Evolutionary conservation across 2,888 invertebrate species (phyloP), one percentile per base, ranked within the genome.

Genomic region (Gymnosoma rotundatum): DNA sequence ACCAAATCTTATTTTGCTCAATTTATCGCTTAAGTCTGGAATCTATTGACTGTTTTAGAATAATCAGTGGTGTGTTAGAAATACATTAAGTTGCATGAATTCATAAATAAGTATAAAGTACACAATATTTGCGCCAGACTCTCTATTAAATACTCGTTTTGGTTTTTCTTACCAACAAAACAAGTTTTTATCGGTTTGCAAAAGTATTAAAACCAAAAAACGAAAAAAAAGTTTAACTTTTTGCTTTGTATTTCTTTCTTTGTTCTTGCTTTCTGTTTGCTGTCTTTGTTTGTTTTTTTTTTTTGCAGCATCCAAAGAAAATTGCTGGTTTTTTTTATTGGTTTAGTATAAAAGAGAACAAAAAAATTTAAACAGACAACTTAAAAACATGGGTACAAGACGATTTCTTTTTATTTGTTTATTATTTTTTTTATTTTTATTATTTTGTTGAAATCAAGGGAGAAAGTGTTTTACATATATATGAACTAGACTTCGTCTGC

Each of bases 301-400:
- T 61, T 63, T 14, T 73, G 36, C 81, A 84, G 84, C 84, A 78
- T 84, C 81, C 81, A 73, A 63, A 72, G 36, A 45, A 48, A 78
- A 36, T 64, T 72, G 38, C 36, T 10, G 14, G 18, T 54, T 45
- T 75, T 67, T 42, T 32, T 66, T 38, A 12, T 78, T 42, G 38
- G 20, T 18, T 61, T 18, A 25, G 21, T 12, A 61, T 7, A 61
- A 61, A 21, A 58, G 48, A 45, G 54, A 63, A 63, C 21, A 16
- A 6, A 9, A 42, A 72, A 16, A 1, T 42, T 42, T 10, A 8
- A 32, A 6, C 8, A 32, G 32, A 8, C 32, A 32, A 32, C 6
- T 32, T 18, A 38, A 21, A 12, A 42, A 73, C 2, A 25, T 38
- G 21, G n/a, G 18, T 54, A 12, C 45, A 60, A 5, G 48, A 20